Conservation (phyloP, 2,888 invertebrate species). For the Anaspis maculata region DNA sequence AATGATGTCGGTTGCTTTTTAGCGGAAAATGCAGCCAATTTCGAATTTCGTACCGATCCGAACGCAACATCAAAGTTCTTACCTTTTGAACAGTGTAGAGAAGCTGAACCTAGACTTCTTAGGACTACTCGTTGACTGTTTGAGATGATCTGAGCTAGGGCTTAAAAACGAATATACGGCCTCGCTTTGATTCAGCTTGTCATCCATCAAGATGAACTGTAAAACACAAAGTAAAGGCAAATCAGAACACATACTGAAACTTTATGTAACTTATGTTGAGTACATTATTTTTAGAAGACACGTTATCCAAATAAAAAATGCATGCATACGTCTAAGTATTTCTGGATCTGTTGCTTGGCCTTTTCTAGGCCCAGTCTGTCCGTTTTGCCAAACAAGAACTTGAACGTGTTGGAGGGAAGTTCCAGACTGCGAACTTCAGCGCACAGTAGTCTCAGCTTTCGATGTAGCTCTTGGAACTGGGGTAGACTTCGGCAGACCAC, state of each 20-base stretch:
- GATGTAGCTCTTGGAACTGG: conserved; percentile 70
- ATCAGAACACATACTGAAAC: conserved; percentile 3
- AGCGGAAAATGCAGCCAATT: background rate
- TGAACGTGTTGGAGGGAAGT: conserved; percentile 72
- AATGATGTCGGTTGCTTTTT: no score
- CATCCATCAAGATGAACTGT: conserved; percentile 80
- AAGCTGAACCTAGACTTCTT: conserved; percentile 84
- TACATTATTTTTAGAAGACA: no score
- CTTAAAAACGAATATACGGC: conserved; percentile 86
- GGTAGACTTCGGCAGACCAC: conserved; percentile 54
- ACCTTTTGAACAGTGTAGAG: conserved; percentile 80
- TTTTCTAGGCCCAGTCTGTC: conserved; percentile 74
- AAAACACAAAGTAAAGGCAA: conserved; percentile 23
- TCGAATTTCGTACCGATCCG: background rate
- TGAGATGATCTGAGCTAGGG: conserved; percentile 83
- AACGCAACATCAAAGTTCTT: no score
- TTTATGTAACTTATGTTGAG: no score
- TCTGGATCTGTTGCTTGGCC: conserved; percentile 74
- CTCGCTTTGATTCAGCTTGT: conserved; percentile 79
- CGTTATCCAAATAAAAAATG: conserved; percentile 1
- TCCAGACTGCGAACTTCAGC: conserved; percentile 73
- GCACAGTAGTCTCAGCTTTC: conserved; percentile 75
- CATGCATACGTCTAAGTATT: conserved; percentile 71
- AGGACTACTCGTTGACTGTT: conserved; percentile 66
- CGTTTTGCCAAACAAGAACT: conserved; percentile 74